These are phyloP conservation scores for Hydropotes inermis DNA, from an alignment of 2,113 vertebrate species.

Conservation along the genomic window DNA sequence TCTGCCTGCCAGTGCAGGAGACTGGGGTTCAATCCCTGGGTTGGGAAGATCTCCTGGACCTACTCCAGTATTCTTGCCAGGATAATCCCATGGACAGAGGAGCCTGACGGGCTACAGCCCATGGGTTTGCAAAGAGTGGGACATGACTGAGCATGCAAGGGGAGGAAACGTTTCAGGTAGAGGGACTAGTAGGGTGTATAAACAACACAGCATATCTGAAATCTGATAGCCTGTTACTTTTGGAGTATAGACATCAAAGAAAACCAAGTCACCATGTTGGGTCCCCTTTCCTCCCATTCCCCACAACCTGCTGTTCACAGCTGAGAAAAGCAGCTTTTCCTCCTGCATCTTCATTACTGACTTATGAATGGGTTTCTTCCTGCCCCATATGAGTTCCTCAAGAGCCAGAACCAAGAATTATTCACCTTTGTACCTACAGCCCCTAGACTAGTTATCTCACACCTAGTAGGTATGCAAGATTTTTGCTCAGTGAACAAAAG, in stretches of 20 bases:
- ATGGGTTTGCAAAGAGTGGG: neutral
- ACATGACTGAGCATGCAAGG: neutral
- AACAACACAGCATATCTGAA: neutral
- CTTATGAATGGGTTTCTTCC: neutral
- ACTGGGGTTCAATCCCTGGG: neutral
- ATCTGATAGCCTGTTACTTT: neutral
- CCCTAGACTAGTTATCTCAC: neutral
- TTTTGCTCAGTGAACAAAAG: neutral
- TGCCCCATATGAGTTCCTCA: neutral
- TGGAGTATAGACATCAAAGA: neutral
- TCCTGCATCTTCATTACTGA: neutral
- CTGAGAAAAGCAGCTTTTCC: neutral
- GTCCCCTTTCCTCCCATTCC: neutral
- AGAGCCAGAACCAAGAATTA: neutral
- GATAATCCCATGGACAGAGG: neutral
- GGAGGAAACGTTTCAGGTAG: neutral
- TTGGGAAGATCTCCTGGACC: neutral
- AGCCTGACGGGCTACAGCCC: neutral
- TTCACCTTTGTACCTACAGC: neutral
- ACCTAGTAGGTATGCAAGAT: neutral
- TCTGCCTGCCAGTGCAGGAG: neutral
- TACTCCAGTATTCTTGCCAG: neutral
- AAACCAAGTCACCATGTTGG: neutral
- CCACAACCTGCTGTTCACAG: neutral
- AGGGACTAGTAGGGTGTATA: neutral